Evolutionary conservation across 2,113 vertebrate genomes (phyloP).

Genomic region (Hemiscyllium ocellatum): DNA sequence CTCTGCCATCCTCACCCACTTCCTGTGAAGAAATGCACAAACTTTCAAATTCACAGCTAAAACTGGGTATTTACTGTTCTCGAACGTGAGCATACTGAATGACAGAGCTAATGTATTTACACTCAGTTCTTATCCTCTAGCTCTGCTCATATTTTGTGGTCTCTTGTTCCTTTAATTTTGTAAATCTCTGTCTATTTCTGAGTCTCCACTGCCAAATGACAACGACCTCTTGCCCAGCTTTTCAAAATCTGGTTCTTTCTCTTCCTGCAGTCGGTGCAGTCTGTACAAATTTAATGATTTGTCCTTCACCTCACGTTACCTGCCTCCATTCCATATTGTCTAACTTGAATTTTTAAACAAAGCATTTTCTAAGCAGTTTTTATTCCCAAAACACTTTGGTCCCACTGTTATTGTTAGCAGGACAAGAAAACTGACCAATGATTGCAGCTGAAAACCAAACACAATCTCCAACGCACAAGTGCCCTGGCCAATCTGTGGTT

Average conservation of each 20-base stretch:
- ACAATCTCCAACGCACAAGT: background rate
- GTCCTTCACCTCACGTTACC: background rate
- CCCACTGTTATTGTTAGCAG: too few relatives aligned
- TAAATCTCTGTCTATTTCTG: background rate
- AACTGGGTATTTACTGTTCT: background rate
- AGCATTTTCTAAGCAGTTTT: background rate
- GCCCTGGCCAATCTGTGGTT: background rate
- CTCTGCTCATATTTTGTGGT: background rate
- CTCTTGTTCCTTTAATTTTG: background rate
- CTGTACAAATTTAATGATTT: background rate
- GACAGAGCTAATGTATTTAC: background rate
- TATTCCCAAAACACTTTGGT: background rate
- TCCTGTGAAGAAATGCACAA: background rate
- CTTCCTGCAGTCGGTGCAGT: background rate
- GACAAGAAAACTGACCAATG: too few relatives aligned
- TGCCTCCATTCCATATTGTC: too few relatives aligned
- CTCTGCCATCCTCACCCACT: background rate
- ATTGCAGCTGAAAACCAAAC: too few relatives aligned
- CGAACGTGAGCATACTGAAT: background rate
- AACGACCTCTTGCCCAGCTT: background rate
- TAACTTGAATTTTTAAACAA: too few relatives aligned
- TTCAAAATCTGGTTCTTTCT: background rate
- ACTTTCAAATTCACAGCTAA: background rate
- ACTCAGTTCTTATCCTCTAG: background rate
- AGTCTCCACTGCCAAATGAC: background rate